Conservation (phyloP, 2,888 invertebrate genomes). For the Galerucella calmariensis region DNA sequence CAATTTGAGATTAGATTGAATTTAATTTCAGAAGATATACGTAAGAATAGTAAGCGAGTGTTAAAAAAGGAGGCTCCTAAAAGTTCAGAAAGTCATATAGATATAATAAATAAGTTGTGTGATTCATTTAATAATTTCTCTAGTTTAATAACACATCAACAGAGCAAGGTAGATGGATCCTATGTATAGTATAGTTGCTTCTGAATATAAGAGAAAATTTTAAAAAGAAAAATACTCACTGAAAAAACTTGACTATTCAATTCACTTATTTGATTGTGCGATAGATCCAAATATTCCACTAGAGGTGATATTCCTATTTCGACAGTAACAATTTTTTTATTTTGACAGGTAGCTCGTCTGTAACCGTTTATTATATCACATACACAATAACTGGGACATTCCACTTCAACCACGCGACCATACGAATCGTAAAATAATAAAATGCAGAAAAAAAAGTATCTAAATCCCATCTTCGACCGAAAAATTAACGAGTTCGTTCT, state of each 20-base stretch:
- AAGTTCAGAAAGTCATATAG: too few species aligned
- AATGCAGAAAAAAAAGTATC: conserved; percentile 26
- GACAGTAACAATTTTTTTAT: conserved; percentile 70
- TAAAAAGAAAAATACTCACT: conserved; percentile 62
- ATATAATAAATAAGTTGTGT: too few species aligned
- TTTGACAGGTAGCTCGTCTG: conserved; percentile 68
- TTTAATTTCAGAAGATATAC: too few species aligned
- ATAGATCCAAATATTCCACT: conserved; percentile 71
- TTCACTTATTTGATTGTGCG: conserved; percentile 72
- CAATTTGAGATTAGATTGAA: too few species aligned
- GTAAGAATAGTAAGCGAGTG: too few species aligned
- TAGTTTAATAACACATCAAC: too few species aligned
- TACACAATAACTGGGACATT: conserved; percentile 69
- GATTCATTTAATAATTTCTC: too few species aligned
- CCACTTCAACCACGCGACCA: conserved; percentile 46
- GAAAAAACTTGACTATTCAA: conserved; percentile 72
- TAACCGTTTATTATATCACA: conserved; percentile 68
- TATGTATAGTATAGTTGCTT: too few species aligned
- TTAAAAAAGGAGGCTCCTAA: too few species aligned
- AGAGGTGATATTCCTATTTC: conserved; percentile 70
- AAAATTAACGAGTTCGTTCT: neutral
- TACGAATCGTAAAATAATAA: conserved; percentile 35
- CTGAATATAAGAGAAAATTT: too few species aligned
- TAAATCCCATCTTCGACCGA: conserved; percentile 17
- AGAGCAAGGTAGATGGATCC: too few species aligned